Evolutionary conservation across 2,113 vertebrate species (phyloP).

Genomic region (Thymallus thymallus): DNA sequence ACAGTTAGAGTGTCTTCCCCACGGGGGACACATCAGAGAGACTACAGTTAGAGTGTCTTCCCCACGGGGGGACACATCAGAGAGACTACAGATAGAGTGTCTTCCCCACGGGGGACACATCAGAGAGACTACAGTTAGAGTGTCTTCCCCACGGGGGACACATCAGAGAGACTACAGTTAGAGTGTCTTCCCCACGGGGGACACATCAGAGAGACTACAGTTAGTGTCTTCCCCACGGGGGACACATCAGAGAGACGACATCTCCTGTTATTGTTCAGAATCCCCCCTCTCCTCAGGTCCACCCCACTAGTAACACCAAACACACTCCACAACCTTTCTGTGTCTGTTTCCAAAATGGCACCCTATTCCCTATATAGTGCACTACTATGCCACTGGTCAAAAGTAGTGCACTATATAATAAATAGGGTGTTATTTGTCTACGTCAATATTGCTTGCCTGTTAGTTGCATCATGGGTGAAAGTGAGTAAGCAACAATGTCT

Average conservation of each 20-base stretch:
- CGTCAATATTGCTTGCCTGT: neutral
- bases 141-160: conserved; percentile 10
- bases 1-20: too few species aligned
- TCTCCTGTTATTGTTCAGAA: conserved; percentile 19
- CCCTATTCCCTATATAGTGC: too few species aligned
- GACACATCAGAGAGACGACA: conserved; percentile 31
- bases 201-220: conserved; percentile 33
- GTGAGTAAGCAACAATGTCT: neutral
- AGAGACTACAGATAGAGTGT: conserved; percentile 22
- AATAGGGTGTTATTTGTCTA: too few species aligned
- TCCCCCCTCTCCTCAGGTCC: neutral
- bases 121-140: conserved; percentile 28
- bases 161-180: conserved; percentile 36
- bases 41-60: too few species aligned
- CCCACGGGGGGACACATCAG: conserved; percentile 30
- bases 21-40: conserved; percentile 29
- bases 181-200: too few species aligned
- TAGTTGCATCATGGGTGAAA: neutral
- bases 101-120: conserved; percentile 27
- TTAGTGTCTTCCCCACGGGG: conserved; percentile 4
- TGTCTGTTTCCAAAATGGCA: too few species aligned
- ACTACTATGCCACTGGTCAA: too few species aligned
- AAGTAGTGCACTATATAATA: too few species aligned
- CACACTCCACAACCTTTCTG: neutral
- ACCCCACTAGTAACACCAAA: neutral